Percentiles rank a stretch among this genome's conserved stretches.
Conservation (phyloP, 2,797 vertebrate genomes). For the Cryptoprocta ferox region DNA sequence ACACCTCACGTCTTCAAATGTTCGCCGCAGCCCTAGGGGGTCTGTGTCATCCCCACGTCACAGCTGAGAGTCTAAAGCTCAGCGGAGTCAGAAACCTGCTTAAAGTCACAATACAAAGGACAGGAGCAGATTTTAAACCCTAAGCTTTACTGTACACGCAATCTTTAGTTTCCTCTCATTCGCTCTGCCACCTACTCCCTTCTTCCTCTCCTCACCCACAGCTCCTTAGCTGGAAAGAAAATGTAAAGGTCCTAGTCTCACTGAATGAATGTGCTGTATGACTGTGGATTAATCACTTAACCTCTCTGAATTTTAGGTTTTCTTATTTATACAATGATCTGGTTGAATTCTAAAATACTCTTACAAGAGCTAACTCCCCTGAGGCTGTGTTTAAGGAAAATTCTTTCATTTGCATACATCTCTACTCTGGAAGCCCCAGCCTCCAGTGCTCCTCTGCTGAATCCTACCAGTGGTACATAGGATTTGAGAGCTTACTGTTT, state of each 20-base stretch:
- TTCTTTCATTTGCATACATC: neutral
- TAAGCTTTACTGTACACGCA: neutral
- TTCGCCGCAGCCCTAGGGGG: neutral
- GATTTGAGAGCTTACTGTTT: neutral
- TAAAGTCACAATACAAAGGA: neutral
- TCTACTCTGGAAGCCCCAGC: neutral
- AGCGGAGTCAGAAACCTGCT: neutral
- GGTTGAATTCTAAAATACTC: slow-evolving; percentile 8
- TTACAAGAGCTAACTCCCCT: neutral
- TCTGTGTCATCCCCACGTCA: slow-evolving; percentile 20
- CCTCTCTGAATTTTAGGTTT: slow-evolving; percentile 19
- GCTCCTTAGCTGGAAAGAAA: slow-evolving; percentile 26
- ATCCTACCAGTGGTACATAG: no score
- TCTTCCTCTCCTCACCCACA: neutral
- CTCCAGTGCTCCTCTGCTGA: neutral
- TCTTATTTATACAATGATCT: neutral
- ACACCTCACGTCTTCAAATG: neutral
- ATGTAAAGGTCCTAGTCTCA: neutral
- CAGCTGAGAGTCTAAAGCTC: neutral
- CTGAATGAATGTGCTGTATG: neutral
- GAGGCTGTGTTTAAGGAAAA: neutral
- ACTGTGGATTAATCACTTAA: neutral
- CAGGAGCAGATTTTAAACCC: neutral
- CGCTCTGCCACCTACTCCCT: neutral
- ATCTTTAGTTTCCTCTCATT: neutral